phyloP scores from a whole-genome alignment of 2,797 vertebrate genomes.

The Clarias laeviceps region DNA sequence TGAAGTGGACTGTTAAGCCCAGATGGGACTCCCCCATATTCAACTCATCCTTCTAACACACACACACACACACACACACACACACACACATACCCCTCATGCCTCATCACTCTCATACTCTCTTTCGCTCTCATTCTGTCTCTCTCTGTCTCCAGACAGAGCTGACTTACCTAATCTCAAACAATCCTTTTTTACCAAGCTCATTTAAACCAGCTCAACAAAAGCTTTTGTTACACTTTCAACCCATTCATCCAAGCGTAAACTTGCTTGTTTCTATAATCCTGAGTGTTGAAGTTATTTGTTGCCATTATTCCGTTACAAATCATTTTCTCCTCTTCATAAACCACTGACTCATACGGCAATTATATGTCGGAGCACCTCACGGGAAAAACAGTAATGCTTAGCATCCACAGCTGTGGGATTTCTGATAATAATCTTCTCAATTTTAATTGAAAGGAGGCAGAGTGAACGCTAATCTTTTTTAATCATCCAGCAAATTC shows the following conservation, averaged over 20 bases:
- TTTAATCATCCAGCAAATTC: constrained; percentile 60
- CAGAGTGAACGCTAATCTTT: constrained; percentile 54
- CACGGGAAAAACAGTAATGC: constrained; percentile 46
- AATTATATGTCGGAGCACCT: constrained; percentile 54
- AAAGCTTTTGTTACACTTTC: constrained; percentile 41
- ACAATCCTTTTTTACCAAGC: constrained; percentile 34
- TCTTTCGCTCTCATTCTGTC: constrained; percentile 23
- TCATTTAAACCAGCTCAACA: constrained; percentile 40
- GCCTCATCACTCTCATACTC: constrained; percentile 5
- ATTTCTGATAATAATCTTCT: constrained; percentile 53
- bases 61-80: constrained; percentile 41
- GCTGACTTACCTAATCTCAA: constrained; percentile 32
- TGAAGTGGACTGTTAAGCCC: constrained; percentile 73
- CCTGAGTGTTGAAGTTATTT: constrained; percentile 37
- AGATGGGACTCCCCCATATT: constrained; percentile 68
- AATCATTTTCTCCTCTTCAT: constrained; percentile 53
- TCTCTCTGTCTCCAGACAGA: not conserved
- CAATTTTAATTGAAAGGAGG: constrained; percentile 59
- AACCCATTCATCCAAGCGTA: constrained; percentile 33
- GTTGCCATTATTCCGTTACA: constrained; percentile 49
- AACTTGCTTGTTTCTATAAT: constrained; percentile 48
- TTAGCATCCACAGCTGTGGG: constrained; percentile 43
- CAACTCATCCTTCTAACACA: constrained; percentile 44
- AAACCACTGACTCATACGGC: constrained; percentile 52
- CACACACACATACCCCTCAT: constrained; percentile 33